Percentiles rank a stretch among this genome's conserved stretches.
These are phyloP conservation scores for Rhabdomys dilectus DNA, from an alignment of 2,113 vertebrate genomes.

Conservation along the genomic window DNA sequence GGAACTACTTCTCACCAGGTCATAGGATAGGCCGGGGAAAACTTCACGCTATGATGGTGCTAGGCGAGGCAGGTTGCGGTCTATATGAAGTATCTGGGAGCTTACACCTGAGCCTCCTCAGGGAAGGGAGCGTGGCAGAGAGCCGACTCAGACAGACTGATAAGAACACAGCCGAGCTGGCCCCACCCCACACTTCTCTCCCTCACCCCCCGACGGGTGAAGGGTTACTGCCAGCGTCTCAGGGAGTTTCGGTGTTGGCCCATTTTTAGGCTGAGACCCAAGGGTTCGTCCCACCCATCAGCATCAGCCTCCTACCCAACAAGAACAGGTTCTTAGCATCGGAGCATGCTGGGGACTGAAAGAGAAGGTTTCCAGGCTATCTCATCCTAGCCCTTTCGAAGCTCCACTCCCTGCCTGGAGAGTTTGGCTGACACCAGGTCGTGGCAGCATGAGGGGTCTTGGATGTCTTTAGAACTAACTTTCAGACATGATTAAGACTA, in stretches of 20 bases:
- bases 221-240: constrained; percentile 46
- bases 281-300: constrained; percentile 53
- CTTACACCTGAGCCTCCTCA: constrained; percentile 48
- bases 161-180: constrained; percentile 43
- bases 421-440: not conserved
- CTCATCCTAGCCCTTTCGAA: not conserved
- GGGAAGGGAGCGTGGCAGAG: constrained; percentile 63
- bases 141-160: constrained; percentile 32
- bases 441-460: not conserved
- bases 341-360: not conserved
- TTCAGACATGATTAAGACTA: not conserved
- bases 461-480: not conserved
- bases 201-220: constrained; percentile 25
- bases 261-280: constrained; percentile 73
- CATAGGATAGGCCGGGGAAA: not conserved
- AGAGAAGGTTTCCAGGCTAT: not conserved
- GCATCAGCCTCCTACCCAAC: constrained; percentile 54
- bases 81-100: not conserved
- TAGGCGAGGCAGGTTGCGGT: not conserved
- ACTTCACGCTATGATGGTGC: not conserved
- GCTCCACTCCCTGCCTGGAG: not conserved
- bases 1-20: not conserved
- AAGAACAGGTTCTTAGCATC: constrained; percentile 46
- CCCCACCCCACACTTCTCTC: constrained; percentile 65
- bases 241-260: constrained; percentile 76